Base-by-base conservation (phyloP, 2,113 vertebrate species). In the Synchiropus splendidus region DNA sequence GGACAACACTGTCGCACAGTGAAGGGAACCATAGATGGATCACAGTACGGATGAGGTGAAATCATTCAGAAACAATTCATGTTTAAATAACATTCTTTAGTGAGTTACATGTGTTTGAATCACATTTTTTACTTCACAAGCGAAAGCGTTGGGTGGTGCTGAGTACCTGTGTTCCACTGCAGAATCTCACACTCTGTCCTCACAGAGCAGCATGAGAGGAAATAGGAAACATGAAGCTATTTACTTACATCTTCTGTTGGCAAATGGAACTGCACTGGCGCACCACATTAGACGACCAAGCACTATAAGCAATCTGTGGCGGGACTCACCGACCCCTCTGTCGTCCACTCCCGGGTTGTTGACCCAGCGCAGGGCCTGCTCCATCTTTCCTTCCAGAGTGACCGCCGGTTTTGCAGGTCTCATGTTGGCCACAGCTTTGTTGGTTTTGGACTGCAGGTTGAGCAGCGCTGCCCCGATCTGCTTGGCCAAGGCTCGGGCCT, bases 361-460 rank as follows among this genome's bases (percentile, higher is more conserved):
- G 51, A 90, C 93, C 95, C 95, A 99, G 53, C 92, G 87, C 6
- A 94, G 89, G 8, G 94, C 95, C 75, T 97, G 95, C 49, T 99
- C 95, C 62, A 99, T 96, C 78, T 99, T 99, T 35, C 95, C 95
- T 58, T 97, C 94, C 50, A 99, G 67, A 51, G 93, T 94, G 32
- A 98, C 86, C 1, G 94, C 95, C 39, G 94, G 89, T 70, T 99
- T 99, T 51, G 90, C 83, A 0, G 95, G 95, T 43, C 93, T 87
- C 31, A 90, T 97, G 69, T 92, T 97, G 44, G 91, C 91, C 64
- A 99, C 92, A 6, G 90, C 92, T n/a, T 80, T 85, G 73, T 94
- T 97, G 37, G 91, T 92, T 80, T 98, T 98, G 49, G 88, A 88
- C 82, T 99, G 95, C 42, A 99, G 77, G 44, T 88, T 98, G 77